These are phyloP conservation scores for Coptodon bakossiorum DNA, from an alignment of 2,113 vertebrate genomes.

Conservation along the genomic window DNA sequence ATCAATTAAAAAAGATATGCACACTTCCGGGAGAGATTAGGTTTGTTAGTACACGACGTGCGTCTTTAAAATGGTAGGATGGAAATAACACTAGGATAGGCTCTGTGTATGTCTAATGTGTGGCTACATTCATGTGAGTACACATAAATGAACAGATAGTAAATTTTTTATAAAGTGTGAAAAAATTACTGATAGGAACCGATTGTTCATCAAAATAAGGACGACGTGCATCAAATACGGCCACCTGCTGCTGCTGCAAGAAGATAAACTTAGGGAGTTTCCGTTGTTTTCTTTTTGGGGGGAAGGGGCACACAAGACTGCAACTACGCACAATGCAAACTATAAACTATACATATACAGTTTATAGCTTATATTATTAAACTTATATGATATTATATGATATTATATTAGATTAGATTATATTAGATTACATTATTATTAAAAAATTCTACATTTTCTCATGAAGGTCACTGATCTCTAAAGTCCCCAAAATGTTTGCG, in stretches of 20 bases:
- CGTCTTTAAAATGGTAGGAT: too few species aligned
- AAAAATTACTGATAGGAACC: neutral
- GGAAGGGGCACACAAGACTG: neutral
- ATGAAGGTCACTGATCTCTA: neutral
- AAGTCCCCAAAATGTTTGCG: too few species aligned
- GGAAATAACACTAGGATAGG: neutral
- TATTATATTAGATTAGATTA: neutral
- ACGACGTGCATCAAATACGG: too few species aligned
- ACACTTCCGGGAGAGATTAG: neutral
- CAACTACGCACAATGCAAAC: neutral
- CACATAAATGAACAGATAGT: neutral
- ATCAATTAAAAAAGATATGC: neutral
- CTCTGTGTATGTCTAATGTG: neutral
- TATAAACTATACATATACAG: neutral
- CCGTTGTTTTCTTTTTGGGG: neutral
- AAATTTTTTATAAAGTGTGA: neutral
- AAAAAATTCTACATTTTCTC: neutral
- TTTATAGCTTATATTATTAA: neutral
- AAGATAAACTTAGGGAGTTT: neutral
- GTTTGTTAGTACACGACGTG: neutral
- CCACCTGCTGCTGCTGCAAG: neutral
- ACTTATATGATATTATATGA: neutral
- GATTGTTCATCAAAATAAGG: neutral
- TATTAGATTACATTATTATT: neutral
- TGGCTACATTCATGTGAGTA: neutral